Conservation (phyloP, 2,113 vertebrate genomes). For the Malaclemys terrapin region DNA sequence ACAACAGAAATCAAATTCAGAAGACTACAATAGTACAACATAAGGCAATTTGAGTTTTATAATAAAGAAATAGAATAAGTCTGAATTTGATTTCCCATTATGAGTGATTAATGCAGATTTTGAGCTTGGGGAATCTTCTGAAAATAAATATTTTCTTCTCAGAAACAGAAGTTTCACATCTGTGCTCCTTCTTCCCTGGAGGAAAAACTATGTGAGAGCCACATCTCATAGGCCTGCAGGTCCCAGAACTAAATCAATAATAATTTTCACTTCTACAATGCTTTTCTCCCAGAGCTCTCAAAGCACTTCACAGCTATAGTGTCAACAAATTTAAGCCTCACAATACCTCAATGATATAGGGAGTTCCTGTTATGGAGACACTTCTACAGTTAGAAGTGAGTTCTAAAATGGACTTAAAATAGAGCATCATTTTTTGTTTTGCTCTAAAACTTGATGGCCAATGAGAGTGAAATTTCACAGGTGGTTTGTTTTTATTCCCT, state of each 20-base stretch:
- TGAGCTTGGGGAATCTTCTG: not conserved
- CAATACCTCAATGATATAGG: not conserved
- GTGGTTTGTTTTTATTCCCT: not conserved
- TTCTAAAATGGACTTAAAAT: not conserved
- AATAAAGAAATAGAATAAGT: not conserved
- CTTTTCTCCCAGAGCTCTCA: not conserved
- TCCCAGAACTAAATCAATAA: not conserved
- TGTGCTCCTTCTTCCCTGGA: not conserved
- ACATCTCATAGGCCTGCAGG: not conserved
- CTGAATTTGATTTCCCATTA: not conserved
- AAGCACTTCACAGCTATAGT: not conserved
- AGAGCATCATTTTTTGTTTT: not conserved
- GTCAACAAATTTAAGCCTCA: not conserved
- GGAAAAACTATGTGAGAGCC: not conserved
- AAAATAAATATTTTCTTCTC: not conserved
- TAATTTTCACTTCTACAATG: not conserved
- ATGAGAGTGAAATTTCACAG: not conserved
- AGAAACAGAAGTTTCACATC: not conserved
- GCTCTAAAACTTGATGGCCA: not conserved
- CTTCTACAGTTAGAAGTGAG: not conserved
- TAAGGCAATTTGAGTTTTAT: not conserved
- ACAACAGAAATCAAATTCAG: not conserved
- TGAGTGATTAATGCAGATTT: not conserved
- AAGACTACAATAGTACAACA: not conserved
- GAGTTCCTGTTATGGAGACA: not conserved